Conservation (phyloP, 2,888 invertebrate species). For the Psococerastis gibbosa region DNA sequence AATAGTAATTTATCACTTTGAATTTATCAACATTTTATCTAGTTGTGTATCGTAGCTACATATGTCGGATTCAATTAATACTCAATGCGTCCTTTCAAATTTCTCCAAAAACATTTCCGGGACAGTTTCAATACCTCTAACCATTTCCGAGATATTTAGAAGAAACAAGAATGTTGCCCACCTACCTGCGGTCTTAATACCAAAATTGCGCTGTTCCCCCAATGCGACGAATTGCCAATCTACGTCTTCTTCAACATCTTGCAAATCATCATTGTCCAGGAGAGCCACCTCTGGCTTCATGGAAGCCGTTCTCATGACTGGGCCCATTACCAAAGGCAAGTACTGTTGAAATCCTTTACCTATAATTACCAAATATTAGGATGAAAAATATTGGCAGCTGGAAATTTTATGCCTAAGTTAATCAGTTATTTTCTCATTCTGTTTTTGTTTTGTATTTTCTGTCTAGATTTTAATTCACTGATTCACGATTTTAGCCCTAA, state of each 20-base stretch:
- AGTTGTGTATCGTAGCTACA: too few species aligned
- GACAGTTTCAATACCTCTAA: too few species aligned
- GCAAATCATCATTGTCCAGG: constrained; percentile 67
- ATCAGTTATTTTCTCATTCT: not conserved
- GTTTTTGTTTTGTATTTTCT: too few species aligned
- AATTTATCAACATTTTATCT: too few species aligned
- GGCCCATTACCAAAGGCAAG: constrained; percentile 86
- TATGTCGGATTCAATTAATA: too few species aligned
- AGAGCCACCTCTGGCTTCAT: constrained; percentile 87
- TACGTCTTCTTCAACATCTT: constrained; percentile 64
- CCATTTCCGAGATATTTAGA: too few species aligned
- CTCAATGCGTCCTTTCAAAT: too few species aligned
- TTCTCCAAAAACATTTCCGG: too few species aligned
- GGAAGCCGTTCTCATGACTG: constrained; percentile 77
- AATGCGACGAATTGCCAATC: constrained; percentile 91
- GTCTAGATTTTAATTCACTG: too few species aligned
- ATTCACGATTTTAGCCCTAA: not conserved
- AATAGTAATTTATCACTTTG: too few species aligned
- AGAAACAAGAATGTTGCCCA: too few species aligned
- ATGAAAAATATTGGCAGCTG: too few species aligned
- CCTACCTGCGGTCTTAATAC: constrained; percentile 70
- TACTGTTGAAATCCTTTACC: constrained; percentile 78
- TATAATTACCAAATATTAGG: constrained; percentile 21
- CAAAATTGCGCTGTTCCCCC: constrained; percentile 89
- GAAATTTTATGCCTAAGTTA: not conserved